These are phyloP conservation scores for Neolamprologus ventralis DNA, from an alignment of 2,113 vertebrate species.

Conservation along the genomic window DNA sequence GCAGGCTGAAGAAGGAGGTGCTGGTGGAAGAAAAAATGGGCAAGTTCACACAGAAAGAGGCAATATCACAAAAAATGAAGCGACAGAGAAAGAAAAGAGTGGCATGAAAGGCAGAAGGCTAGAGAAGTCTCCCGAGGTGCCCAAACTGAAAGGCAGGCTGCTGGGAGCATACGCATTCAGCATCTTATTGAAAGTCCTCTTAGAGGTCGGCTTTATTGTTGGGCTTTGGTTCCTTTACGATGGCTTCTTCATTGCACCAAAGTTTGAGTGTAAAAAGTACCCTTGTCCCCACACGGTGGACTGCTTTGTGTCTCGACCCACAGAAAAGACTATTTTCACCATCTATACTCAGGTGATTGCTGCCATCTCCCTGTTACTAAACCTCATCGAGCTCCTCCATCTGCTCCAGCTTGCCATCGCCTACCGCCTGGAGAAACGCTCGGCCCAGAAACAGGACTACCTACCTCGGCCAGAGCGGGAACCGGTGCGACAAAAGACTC, in stretches of 20 bases:
- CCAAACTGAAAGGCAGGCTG: conserved; percentile 73
- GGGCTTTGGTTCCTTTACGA: conserved; percentile 89
- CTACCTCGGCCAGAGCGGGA: neutral
- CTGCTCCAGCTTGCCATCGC: conserved; percentile 72
- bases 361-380: conserved; percentile 81
- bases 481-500: neutral
- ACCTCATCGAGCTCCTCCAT: conserved; percentile 82
- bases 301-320: conserved; percentile 93
- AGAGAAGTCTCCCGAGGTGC: neutral
- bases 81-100: conserved; percentile 2
- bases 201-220: conserved; percentile 83
- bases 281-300: conserved; percentile 90
- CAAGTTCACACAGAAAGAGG: conserved; percentile 23
- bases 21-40: conserved; percentile 28
- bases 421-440: conserved; percentile 50
- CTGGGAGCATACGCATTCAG: conserved; percentile 84
- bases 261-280: conserved; percentile 74
- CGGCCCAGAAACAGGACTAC: neutral
- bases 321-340: conserved; percentile 94
- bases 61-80: conserved; percentile 22
- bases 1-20: neutral
- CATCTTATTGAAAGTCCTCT: conserved; percentile 79
- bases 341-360: conserved; percentile 89
- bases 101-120: neutral
- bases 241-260: conserved; percentile 79